Base-by-base conservation (phyloP, 2,888 invertebrate genomes). In the Cheiracanthium punctorium region DNA sequence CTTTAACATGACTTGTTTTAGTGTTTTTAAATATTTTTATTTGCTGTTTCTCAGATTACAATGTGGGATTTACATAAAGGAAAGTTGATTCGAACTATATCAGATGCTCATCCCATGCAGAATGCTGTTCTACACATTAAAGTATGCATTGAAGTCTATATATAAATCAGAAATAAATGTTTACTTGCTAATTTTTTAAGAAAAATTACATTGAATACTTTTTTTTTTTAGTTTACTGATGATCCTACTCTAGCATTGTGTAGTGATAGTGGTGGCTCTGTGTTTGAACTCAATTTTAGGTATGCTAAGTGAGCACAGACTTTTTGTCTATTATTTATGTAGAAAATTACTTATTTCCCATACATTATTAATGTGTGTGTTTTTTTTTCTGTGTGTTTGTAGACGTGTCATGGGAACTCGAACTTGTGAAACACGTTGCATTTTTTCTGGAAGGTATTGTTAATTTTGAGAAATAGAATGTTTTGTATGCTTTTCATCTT, bases 221-320 rank as follows among this genome's bases (percentile, higher is more conserved):
- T n/a, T 43, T 52, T 17, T 5, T 32, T 90, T 65, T 90, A 94
- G 94, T 95, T 95, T 90, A 95, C 96, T 88, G 95, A 95, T 90
- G 94, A 94, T 88, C 93, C 95, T 5, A 94, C 95, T 32, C 91
- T 96, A 84, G 96, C 96, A 0, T 92, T 96, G 37, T 95, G 95
- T 90, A 95, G 97, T 28, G 98, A 99, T 91, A 96, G 96, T 70
- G 97, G 98, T 1, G 99, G 99, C 0, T 98, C 98, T 0, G 98
- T 99, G 0, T 99, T 98, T 94, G 95, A 97, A 89, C 93, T 98
- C 48, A 96, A 95, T 90, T 98, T 98, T 91, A 96, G 96, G 92
- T 92, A 90, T 90, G 91, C n/a, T n/a, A n/a, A n/a, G n/a, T 37
- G 7, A 37, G 37, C 10, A 7, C 37, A 37, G 10, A 37, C 10